Base-by-base conservation (phyloP, 2,797 vertebrate species). In the Diplodus sargus region DNA sequence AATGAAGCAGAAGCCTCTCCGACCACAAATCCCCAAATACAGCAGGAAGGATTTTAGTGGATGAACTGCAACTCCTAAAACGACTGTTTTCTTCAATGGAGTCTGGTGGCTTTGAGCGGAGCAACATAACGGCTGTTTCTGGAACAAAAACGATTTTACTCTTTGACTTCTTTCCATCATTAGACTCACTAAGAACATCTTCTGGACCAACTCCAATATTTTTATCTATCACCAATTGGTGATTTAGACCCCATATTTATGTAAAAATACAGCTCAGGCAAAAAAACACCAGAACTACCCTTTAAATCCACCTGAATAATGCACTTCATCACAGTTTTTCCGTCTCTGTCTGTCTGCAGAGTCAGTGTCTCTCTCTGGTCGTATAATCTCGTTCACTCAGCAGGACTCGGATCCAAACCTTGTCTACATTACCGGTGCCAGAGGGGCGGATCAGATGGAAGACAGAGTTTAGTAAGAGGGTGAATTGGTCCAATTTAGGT, bases 401-500 rank as follows among this genome's bases (percentile, higher is more conserved):
- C 77, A 71, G 71, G 23, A 59, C 65, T 34, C 7, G 66, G 75
- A 59, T 87, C 82, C 78, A 82, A 85, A 87, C 64, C 63, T 73
- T 77, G 81, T 90, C 90, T 86, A 91, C 92, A 92, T 85, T 77
- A 82, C 1, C 18, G 22, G 16, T 70, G 95, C 95, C 76, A n/a
- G 86, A 94, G 90, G 92, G 94, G 91, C 91, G 95, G 95, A 93
- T 95, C 85, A 85, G 79, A 70, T 28, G 80, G 87, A 90, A 83
- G 80, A 83, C 82, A 87, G 74, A 72, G 73, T 84, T 81, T 74
- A 70, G 78, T 69, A 78, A 82, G 42, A 14, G 45, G 45, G 22
- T 48, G 77, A 90, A 66, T 91, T 93, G 93, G 89, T 90, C 92
- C 93, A 94, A 89, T 95, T 96, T 95, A 95, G 93, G 89, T 92